Evolutionary conservation across 2,888 invertebrate species (phyloP), one percentile per base, ranked within the genome.

Genomic region (Dyspetes luteomarginatus): DNA sequence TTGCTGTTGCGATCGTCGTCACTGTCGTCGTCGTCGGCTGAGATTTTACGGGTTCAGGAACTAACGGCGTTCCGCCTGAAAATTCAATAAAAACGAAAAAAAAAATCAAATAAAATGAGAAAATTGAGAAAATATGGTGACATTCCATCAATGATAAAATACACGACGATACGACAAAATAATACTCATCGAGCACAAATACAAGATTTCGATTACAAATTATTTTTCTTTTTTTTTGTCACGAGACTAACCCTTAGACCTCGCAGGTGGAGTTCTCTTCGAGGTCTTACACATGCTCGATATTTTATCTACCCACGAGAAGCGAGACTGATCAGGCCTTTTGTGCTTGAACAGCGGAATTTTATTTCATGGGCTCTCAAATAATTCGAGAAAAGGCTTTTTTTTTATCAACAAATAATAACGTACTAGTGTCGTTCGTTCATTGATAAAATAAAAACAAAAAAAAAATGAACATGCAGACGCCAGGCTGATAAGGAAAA

Each of bases 41-140:
- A 7, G 75, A 17, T 65, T 80, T 82, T 4, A 72, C 58, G 0
- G 81, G 43, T 28, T 84, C 83, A 74, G 78, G 93, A 87, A 93
- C 91, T 80, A 93, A 87, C 45, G 93, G 93, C 26, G 94, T 93
- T 88, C 93, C 94, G 89, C 94, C 94, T 94, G 90, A 65, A 90
- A 91, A 50, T 78, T 1, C 50, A 7, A 52, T 22, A 58, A 19
- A 48, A 24, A 24, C 50, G 26, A 17, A 19, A 56, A n/a, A 7
- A 22, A 56, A 45, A 65, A 5, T 45, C 26, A 2, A 5, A 4
- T 7, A 4, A 73, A 15, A 52, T 26, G 19, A 9, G 15, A 60
- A n/a, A 17, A 60, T 58, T 17, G n/a, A 45, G 17, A 36, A 55
- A 24, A 50, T 50, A 50, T n/a, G n/a, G 50, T 24, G 12, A 75